These are phyloP conservation scores for Indicator maculatus DNA, from an alignment of 2,113 vertebrate genomes.

Conservation along the genomic window DNA sequence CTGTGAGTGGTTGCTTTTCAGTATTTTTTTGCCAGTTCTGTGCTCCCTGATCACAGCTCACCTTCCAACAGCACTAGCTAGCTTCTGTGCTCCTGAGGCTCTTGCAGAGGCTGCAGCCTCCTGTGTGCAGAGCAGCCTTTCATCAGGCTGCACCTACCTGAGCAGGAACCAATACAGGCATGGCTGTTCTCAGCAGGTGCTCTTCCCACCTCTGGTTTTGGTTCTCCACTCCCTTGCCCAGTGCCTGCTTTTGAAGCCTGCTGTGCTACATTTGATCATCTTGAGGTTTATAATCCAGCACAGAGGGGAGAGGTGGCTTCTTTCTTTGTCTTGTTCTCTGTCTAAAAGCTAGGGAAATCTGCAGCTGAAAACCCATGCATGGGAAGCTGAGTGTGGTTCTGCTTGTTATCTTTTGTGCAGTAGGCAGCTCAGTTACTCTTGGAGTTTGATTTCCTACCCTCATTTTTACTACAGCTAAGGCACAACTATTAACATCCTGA, in stretches of 20 bases:
- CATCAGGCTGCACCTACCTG: not conserved
- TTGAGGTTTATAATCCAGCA: not conserved
- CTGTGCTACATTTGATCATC: not conserved
- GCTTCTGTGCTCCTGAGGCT: not conserved
- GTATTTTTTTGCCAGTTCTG: not conserved
- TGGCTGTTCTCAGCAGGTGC: not conserved
- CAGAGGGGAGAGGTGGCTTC: too few species aligned
- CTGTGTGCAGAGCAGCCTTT: not conserved
- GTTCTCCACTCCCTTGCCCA: not conserved
- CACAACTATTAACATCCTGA: not conserved
- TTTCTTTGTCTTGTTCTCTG: not conserved
- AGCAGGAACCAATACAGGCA: rapidly evolving
- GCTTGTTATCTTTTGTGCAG: not conserved
- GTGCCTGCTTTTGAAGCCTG: not conserved
- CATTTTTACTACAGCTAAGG: not conserved
- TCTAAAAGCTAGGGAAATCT: not conserved
- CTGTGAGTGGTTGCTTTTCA: not conserved
- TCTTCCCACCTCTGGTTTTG: not conserved
- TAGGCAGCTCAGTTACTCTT: not conserved
- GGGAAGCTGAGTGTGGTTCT: not conserved
- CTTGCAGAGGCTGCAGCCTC: not conserved
- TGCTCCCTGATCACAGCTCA: too few species aligned
- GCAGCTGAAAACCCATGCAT: not conserved
- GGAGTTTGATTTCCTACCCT: not conserved
- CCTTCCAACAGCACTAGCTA: too few species aligned